Evolutionary conservation across 2,797 vertebrate species (phyloP), one percentile per base, ranked within the genome.

Genomic region (Channallabes apus): DNA sequence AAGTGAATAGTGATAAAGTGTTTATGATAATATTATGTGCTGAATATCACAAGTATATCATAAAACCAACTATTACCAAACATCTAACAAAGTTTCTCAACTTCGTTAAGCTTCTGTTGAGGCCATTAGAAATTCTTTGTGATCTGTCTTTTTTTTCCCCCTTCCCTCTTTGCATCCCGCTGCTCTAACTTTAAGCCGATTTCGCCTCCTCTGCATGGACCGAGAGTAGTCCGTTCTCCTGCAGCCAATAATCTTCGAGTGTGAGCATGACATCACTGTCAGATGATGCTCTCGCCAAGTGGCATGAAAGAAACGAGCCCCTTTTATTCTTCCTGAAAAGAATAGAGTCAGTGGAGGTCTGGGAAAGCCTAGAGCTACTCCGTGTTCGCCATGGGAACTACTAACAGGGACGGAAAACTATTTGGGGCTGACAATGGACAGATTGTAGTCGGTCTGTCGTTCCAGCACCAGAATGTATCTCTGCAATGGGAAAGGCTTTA

Each of bases 241-340:
- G 86, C 89, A 93, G 93, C 95, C 96, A 95, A 92, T 95, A 89
- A 92, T 76, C 9, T 89, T 35, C 3, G 68, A 80, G 88, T 89
- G 65, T 0, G 61, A 4, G 71, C 0, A 0, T 94, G 89, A 95
- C 95, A 95, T 95, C 95, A 96, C 87, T 75, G 82, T 95, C 93
- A 89, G 92, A 91, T 90, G 92, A 94, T 46, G 86, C 92, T 86
- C 86, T 68, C 71, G 88, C 91, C 84, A 90, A 92, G 94, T 89
- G 22, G 56, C 72, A 80, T 90, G 86, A 65, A 92, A 93, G 92
- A 93, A 90, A 72, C 90, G 91, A 64, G 75, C 69, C 85, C 87
- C 88, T 93, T 93, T 92, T 93, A 92, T 94, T 87, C 61, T 76
- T 38, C 79, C 83, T 90, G 80, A 87, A 64, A 93, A 92, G 90